Evolutionary conservation across 2,113 vertebrate species (phyloP).

Genomic region (Amblyornis subalaris): DNA sequence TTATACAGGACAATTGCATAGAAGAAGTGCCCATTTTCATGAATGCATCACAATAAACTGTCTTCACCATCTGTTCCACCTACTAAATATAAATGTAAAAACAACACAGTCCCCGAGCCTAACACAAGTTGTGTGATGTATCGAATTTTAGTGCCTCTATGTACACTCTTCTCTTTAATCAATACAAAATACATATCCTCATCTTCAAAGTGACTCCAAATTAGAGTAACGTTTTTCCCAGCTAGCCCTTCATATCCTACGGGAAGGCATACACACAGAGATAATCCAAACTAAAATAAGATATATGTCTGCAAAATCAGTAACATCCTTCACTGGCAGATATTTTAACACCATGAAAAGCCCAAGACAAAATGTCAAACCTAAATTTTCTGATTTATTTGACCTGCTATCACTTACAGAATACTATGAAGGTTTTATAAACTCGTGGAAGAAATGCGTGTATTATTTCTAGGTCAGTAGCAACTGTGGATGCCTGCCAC

Average conservation of each 20-base stretch:
- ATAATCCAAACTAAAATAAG: neutral
- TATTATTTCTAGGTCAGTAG: neutral
- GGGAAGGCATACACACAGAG: neutral
- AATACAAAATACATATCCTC: neutral
- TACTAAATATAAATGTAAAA: constrained; percentile 11
- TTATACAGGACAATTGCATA: neutral
- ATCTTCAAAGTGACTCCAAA: neutral
- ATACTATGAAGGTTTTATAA: neutral
- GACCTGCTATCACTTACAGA: neutral
- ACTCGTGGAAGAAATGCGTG: neutral
- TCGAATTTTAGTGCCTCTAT: neutral
- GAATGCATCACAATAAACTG: constrained; percentile 8
- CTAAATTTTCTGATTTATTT: neutral
- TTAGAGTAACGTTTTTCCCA: neutral
- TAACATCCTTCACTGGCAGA: neutral
- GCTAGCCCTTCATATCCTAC: neutral
- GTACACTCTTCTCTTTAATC: neutral
- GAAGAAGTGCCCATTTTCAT: constrained; percentile 32
- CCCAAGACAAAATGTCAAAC: neutral
- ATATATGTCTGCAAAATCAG: neutral
- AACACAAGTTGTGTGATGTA: neutral
- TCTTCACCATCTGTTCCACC: constrained; percentile 20
- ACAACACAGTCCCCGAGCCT: neutral
- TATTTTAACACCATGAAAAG: neutral
- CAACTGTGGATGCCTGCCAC: neutral